phyloP scores from a whole-genome alignment of 64 coral and sea anemone species.

The Actinia tenebrosa region DNA sequence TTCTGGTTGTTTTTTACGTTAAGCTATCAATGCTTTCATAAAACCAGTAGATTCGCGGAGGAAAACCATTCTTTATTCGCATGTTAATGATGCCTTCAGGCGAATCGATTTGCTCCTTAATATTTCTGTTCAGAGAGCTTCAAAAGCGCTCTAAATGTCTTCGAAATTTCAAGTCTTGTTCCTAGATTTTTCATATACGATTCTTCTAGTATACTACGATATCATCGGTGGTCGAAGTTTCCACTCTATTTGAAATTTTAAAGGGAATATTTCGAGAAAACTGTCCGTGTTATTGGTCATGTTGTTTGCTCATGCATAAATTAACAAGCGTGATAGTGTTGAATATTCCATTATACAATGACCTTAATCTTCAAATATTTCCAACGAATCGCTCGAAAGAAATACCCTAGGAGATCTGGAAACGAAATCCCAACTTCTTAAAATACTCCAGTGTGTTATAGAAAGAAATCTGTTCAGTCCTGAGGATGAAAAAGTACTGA shows the following conservation, averaged over 20 bases:
- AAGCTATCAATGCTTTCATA: not conserved
- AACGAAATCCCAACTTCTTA: not conserved
- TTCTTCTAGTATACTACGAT: not conserved
- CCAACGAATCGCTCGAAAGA: not conserved
- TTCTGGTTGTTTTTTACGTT: not conserved
- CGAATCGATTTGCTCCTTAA: not conserved
- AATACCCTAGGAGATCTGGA: not conserved
- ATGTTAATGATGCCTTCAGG: constrained; percentile 19
- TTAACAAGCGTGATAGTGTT: constrained; percentile 26
- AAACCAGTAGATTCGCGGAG: constrained; percentile 1
- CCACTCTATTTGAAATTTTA: not conserved
- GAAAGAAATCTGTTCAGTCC: not conserved
- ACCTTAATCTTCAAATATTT: constrained; percentile 32
- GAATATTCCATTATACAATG: constrained; percentile 13
- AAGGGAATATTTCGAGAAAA: not conserved
- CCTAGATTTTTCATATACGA: not conserved
- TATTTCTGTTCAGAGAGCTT: not conserved
- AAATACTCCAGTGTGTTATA: not conserved
- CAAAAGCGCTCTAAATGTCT: constrained; percentile 16
- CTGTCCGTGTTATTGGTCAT: not conserved
- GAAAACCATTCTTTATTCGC: constrained; percentile 29
- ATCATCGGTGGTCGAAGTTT: not conserved
- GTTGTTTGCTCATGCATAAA: constrained; percentile 31
- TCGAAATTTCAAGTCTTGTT: not conserved
- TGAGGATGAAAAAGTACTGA: not conserved